Evolutionary conservation across 2,113 vertebrate species (phyloP).

Genomic region (Myocastor coypus): DNA sequence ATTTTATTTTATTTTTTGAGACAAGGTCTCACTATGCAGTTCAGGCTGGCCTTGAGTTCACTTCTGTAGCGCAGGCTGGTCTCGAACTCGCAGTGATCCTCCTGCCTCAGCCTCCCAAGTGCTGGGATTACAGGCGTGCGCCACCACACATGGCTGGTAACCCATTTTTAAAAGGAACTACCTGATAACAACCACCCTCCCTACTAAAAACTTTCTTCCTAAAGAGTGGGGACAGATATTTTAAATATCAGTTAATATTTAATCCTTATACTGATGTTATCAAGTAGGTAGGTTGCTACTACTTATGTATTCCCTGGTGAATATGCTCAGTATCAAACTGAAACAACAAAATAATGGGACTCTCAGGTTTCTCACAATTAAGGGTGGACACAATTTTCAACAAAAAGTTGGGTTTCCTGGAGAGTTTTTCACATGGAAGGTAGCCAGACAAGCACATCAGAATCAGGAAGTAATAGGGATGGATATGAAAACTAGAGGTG

Average conservation of each 20-base stretch:
- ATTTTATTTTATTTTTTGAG: no score
- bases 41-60: no score
- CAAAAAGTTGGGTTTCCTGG: neutral
- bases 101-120: no score
- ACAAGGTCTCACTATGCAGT: no score
- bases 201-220: neutral
- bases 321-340: neutral
- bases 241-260: constrained; percentile 20
- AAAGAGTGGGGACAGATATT: neutral
- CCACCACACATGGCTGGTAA: no score
- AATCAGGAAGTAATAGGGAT: neutral
- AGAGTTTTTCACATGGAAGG: neutral
- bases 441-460: neutral
- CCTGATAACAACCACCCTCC: neutral
- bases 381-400: neutral
- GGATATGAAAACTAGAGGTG: neutral
- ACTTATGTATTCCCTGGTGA: neutral
- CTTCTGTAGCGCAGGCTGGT: no score
- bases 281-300: neutral
- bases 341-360: neutral
- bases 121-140: no score
- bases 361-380: neutral
- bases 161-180: neutral
- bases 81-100: no score
- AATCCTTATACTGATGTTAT: neutral